These are phyloP conservation scores for Mustelus asterias DNA, from an alignment of 2,113 vertebrate species.

Conservation along the genomic window DNA sequence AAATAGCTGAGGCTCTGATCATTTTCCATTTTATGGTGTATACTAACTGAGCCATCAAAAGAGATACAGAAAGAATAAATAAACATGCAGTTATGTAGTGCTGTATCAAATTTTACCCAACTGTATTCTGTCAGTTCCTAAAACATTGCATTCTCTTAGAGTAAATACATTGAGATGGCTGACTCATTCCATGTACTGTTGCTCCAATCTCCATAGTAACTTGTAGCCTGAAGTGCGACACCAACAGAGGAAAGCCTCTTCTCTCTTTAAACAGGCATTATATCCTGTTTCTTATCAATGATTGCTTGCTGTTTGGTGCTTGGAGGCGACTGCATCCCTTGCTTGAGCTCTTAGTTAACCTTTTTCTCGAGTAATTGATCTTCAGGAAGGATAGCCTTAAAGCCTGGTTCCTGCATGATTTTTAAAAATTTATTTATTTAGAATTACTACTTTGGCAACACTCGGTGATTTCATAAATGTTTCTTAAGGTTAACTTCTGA, in stretches of 20 bases:
- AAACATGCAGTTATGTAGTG: background rate
- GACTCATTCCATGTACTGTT: background rate
- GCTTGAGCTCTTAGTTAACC: background rate
- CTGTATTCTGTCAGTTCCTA: background rate
- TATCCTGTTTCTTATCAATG: constrained; percentile 24
- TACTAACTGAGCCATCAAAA: background rate
- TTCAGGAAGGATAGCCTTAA: constrained; percentile 50
- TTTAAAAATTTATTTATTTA: constrained; percentile 42
- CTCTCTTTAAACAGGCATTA: background rate
- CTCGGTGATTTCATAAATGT: constrained; percentile 40
- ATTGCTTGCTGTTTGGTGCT: background rate
- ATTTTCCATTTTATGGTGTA: no score
- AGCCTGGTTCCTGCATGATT: constrained; percentile 53
- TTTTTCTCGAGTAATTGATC: constrained; percentile 44
- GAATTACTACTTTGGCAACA: constrained; percentile 45
- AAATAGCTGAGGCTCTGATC: no score
- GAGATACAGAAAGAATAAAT: background rate
- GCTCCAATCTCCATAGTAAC: background rate
- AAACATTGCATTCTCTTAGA: background rate
- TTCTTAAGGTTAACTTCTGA: constrained; percentile 47
- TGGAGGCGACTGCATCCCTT: background rate
- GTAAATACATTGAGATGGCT: background rate
- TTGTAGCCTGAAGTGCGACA: background rate
- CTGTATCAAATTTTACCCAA: background rate
- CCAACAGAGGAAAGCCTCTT: background rate